Percentiles rank a stretch among this genome's conserved stretches.
phyloP scores from a whole-genome alignment of 2,888 invertebrate genomes.

The Lacanobia wlatinum region DNA sequence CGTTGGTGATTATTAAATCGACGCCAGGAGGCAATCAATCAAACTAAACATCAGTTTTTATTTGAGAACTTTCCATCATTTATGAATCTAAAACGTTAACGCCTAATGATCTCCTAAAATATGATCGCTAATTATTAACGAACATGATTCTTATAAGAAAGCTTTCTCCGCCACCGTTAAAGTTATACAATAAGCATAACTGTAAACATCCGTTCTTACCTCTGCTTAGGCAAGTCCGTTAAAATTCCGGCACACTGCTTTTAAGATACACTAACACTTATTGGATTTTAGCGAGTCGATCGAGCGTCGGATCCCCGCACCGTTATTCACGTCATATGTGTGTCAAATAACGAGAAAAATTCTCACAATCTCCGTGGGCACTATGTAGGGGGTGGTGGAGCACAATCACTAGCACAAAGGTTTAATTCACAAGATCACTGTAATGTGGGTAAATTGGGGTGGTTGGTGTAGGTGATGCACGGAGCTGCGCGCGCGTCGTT shows the following conservation, averaged over 20 bases:
- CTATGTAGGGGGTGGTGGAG: constrained; percentile 72
- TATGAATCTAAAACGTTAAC: constrained; percentile 21
- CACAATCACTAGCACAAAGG: constrained; percentile 82
- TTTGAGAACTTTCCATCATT: constrained; percentile 45
- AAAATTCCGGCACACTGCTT: constrained; percentile 88
- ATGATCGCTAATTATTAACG: constrained; percentile 55
- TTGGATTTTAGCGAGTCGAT: constrained; percentile 88
- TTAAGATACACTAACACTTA: constrained; percentile 87
- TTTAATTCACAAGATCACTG: constrained; percentile 76
- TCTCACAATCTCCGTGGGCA: constrained; percentile 77
- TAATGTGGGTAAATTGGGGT: constrained; percentile 67
- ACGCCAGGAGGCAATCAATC: constrained; percentile 37
- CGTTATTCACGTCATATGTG: constrained; percentile 89
- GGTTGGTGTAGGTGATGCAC: constrained; percentile 73
- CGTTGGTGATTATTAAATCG: constrained; percentile 28
- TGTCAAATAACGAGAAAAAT: constrained; percentile 86
- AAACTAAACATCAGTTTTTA: constrained; percentile 24
- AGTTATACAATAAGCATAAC: constrained; percentile 89
- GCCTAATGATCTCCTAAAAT: constrained; percentile 41
- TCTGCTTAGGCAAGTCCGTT: constrained; percentile 89
- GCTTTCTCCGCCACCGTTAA: constrained; percentile 80
- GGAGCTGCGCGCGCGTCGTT: constrained; percentile 75
- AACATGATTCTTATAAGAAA: constrained; percentile 69
- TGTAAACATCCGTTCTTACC: constrained; percentile 89
- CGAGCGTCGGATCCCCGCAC: constrained; percentile 86